Evolutionary conservation across 2,797 vertebrate genomes (phyloP).

Genomic region (Trichosurus vulpecula): DNA sequence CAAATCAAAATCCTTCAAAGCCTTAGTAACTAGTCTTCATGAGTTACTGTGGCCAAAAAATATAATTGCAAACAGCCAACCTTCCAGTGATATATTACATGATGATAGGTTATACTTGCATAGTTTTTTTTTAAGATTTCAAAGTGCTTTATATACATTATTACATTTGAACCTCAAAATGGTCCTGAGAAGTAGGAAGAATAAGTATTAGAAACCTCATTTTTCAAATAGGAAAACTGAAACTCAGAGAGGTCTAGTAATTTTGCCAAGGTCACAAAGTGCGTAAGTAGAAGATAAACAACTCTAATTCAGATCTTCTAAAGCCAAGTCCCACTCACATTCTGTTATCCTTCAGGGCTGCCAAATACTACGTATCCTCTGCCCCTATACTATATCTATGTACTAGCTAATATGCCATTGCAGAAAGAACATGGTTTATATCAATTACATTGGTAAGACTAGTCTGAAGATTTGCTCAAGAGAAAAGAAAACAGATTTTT

Average conservation of each 20-base stretch:
- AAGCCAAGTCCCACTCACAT: neutral
- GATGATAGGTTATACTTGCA: neutral
- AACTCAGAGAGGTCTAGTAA: neutral
- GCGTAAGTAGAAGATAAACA: too few species aligned
- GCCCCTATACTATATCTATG: neutral
- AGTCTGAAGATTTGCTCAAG: slow-evolving; percentile 11
- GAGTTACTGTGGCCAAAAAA: neutral
- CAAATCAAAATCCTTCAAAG: neutral
- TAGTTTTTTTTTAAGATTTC: neutral
- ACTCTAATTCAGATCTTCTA: neutral
- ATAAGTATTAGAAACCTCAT: neutral
- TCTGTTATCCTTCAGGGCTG: neutral
- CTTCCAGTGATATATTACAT: neutral
- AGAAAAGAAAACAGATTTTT: slow-evolving; percentile 7
- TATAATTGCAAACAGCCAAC: neutral
- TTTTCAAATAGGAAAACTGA: neutral
- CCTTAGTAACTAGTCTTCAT: neutral
- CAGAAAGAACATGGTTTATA: neutral
- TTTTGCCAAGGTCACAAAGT: neutral
- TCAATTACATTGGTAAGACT: neutral
- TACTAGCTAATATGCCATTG: neutral
- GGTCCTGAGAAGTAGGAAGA: neutral
- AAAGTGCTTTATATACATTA: neutral
- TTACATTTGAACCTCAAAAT: neutral
- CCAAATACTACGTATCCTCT: neutral